Evolutionary conservation across 2,797 vertebrate species (phyloP).

Genomic region (Micrastur ruficollis): DNA sequence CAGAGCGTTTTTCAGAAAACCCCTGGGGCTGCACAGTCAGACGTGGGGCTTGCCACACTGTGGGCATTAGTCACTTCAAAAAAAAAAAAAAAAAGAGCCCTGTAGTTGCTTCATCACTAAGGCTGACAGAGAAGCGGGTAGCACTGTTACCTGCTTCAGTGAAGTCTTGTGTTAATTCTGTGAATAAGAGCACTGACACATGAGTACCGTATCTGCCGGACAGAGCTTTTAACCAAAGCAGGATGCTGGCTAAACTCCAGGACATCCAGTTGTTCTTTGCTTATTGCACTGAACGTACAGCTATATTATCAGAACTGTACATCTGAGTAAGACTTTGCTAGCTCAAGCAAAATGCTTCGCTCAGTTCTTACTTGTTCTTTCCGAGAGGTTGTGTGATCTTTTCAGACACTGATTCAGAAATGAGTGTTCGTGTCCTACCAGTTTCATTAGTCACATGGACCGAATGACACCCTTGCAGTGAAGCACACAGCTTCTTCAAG

Average conservation of each 20-base stretch:
- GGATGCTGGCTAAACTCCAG: conserved; percentile 20
- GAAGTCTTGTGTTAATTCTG: neutral
- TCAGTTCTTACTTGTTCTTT: conserved; percentile 2
- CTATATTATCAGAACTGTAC: neutral
- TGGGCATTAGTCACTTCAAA: neutral
- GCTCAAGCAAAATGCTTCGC: neutral
- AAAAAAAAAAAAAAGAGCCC: neutral
- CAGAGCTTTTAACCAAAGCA: neutral
- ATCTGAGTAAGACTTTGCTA: conserved; percentile 10
- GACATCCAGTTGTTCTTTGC: neutral
- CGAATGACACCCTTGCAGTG: neutral
- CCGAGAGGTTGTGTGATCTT: neutral
- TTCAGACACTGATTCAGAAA: conserved; percentile 43
- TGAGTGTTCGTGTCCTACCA: neutral
- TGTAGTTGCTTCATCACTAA: neutral
- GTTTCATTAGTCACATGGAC: neutral
- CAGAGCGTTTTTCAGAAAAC: neutral
- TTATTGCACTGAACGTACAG: neutral
- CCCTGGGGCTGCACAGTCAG: neutral
- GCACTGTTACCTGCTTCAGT: neutral
- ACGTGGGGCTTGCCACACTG: neutral
- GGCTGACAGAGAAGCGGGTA: neutral
- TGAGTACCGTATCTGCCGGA: neutral
- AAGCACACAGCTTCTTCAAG: neutral
- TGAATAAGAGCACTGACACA: neutral